phyloP scores from a whole-genome alignment of 2,888 invertebrate species.

The Xanthia icteritia region DNA sequence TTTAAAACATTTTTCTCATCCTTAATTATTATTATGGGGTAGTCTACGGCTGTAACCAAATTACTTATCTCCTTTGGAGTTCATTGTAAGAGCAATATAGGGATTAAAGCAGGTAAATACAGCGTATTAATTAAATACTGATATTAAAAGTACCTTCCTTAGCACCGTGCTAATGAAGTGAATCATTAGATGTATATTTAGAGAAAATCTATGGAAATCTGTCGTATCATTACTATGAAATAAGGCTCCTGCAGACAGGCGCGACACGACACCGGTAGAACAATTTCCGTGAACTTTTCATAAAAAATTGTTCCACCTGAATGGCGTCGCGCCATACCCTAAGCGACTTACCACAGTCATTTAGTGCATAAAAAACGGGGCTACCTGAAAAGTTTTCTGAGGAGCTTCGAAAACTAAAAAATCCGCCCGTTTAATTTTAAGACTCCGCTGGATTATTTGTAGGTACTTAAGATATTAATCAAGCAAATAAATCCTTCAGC shows the following conservation, averaged over 20 bases:
- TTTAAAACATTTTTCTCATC: neutral
- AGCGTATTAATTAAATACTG: neutral
- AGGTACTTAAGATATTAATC: constrained; percentile 31
- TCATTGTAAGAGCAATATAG: neutral
- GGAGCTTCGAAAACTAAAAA: neutral
- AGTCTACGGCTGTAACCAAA: too few species aligned
- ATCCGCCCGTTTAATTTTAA: neutral
- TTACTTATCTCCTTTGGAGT: neutral
- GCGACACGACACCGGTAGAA: too few species aligned
- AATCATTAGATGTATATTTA: neutral
- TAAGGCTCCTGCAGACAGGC: too few species aligned
- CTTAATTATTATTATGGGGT: neutral
- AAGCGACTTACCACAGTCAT: neutral
- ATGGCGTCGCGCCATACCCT: too few species aligned
- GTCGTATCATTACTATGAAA: neutral
- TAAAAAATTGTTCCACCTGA: too few species aligned
- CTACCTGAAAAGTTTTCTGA: neutral
- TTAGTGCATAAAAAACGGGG: neutral
- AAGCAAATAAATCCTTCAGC: constrained; percentile 30
- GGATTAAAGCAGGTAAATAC: neutral
- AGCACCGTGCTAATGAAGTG: neutral
- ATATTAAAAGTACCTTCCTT: neutral
- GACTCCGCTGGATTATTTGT: neutral
- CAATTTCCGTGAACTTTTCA: too few species aligned
- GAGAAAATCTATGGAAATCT: neutral